Conservation (phyloP, 2,113 vertebrate species). For the Desmodus rotundus region DNA sequence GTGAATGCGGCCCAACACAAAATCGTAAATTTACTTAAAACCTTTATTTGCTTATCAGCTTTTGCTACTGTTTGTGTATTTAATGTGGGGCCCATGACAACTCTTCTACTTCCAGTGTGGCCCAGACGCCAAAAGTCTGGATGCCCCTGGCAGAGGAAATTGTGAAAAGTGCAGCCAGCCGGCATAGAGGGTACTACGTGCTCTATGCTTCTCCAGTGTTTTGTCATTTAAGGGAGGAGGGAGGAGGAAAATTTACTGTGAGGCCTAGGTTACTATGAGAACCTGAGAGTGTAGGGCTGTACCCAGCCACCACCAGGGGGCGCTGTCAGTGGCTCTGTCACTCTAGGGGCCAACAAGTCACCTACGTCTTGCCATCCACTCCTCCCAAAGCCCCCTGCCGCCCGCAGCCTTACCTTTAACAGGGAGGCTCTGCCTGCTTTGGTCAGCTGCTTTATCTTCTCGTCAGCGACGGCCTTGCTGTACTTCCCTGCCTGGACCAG, state of each 20-base stretch:
- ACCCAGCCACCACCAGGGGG: not conserved
- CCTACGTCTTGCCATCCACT: not conserved
- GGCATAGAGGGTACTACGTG: not conserved
- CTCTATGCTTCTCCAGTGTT: accelerated
- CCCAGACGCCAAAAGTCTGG: too few species aligned
- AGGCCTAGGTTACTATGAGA: not conserved
- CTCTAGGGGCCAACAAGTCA: accelerated
- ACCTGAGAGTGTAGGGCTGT: not conserved
- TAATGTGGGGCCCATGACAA: too few species aligned
- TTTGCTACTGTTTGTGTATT: too few species aligned
- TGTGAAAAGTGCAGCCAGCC: not conserved
- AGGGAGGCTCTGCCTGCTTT: conserved; percentile 88
- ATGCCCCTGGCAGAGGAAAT: not conserved
- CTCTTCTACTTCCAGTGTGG: too few species aligned
- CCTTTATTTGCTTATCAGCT: too few species aligned
- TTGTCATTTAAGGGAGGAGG: not conserved
- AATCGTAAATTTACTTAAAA: too few species aligned
- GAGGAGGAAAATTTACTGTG: not conserved
- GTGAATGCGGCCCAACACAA: too few species aligned
- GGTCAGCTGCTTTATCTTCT: conserved; percentile 87
- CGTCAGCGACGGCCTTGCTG: conserved; percentile 83
- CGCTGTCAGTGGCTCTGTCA: accelerated
- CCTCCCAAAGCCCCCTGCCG: accelerated
- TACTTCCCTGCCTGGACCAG: conserved; percentile 75
- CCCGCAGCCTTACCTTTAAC: conserved; percentile 84